These are phyloP conservation scores for Scortum barcoo DNA, from an alignment of 2,113 vertebrate genomes.

Conservation along the genomic window DNA sequence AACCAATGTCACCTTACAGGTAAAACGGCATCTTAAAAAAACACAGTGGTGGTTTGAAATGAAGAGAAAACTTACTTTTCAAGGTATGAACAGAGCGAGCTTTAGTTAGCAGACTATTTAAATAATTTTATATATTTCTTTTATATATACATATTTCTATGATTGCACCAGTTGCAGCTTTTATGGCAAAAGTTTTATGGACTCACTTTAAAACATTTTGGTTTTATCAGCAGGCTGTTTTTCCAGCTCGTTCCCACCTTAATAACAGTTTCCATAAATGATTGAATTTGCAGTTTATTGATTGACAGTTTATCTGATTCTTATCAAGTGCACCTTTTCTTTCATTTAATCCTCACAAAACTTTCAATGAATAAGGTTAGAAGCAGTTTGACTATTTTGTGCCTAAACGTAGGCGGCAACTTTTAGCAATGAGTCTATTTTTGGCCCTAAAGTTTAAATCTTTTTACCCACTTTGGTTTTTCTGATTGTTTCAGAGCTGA, in stretches of 20 bases:
- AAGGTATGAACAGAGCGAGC: not conserved
- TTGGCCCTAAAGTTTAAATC: not conserved
- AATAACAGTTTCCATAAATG: too few species aligned
- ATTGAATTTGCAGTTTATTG: too few species aligned
- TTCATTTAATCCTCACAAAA: not conserved
- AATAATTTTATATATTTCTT: too few species aligned
- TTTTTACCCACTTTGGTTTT: not conserved
- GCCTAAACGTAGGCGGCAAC: not conserved
- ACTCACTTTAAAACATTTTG: too few species aligned
- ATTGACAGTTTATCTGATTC: too few species aligned
- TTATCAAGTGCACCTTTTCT: too few species aligned
- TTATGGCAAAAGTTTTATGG: too few species aligned
- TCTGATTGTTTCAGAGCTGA: too few species aligned
- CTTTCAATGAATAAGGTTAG: not conserved
- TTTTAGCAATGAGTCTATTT: not conserved
- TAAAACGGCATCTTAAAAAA: not conserved
- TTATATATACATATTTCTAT: too few species aligned
- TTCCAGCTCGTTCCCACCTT: too few species aligned
- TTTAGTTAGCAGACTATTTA: not conserved
- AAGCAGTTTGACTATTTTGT: not conserved
- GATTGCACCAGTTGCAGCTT: too few species aligned
- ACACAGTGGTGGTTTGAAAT: not conserved
- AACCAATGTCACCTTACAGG: conserved; percentile 12
- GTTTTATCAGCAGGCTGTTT: too few species aligned
- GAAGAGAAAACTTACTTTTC: not conserved